Evolutionary conservation across 2,113 vertebrate species (phyloP).

Genomic region (Xiphophorus couchianus): DNA sequence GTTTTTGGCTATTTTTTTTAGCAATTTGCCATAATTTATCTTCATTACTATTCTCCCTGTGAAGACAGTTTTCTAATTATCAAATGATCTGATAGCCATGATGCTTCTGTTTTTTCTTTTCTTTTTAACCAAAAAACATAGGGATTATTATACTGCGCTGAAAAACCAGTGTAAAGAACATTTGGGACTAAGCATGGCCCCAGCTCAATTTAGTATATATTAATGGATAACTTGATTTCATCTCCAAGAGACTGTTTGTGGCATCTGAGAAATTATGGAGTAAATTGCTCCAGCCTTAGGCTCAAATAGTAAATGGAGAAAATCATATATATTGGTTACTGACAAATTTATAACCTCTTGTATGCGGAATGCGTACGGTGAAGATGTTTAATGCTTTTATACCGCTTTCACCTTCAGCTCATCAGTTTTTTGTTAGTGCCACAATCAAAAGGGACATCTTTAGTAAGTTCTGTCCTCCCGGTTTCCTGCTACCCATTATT

Average conservation of each 20-base stretch:
- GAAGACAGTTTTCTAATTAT: conserved; percentile 55
- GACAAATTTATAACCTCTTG: neutral
- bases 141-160: neutral
- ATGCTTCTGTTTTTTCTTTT: conserved; percentile 22
- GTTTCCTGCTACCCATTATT: conserved; percentile 54
- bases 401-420: neutral
- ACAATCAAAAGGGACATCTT: conserved; percentile 40
- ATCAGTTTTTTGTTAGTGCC: conserved; percentile 22
- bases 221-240: conserved; percentile 16
- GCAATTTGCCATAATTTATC: conserved; percentile 20
- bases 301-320: neutral
- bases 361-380: neutral
- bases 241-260: conserved; percentile 12
- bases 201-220: conserved; percentile 33
- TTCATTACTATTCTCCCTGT: conserved; percentile 35
- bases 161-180: conserved; percentile 28
- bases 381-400: neutral
- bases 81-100: conserved; percentile 41
- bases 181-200: conserved; percentile 18
- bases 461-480: conserved; percentile 41
- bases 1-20: neutral
- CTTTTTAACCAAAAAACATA: conserved; percentile 38
- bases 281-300: conserved; percentile 22
- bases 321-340: neutral
- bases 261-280: conserved; percentile 5